Base-by-base conservation (phyloP, 2,797 vertebrate species). In the Pangasius macronema region DNA sequence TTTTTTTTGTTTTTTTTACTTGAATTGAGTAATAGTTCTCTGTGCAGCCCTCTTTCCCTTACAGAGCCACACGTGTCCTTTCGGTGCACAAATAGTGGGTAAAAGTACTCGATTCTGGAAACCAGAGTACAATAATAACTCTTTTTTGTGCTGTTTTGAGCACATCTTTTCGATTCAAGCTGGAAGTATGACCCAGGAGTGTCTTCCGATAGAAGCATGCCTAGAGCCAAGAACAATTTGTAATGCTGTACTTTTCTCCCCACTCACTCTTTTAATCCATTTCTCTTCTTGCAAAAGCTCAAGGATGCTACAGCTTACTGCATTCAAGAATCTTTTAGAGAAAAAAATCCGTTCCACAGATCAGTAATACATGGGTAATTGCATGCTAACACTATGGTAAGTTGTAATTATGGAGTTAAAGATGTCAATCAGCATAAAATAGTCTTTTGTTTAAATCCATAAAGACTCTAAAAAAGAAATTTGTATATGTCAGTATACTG, bases 191-290 rank as follows among this genome's bases (percentile, higher is more conserved):
- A 61, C 57, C 36, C 79, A 81, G 5, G 55, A 61, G 57, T 61
- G 22, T 61, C 57, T 42, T 81, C 57, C 61, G 57, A 81, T 9
- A 46, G 22, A 81, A 61, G 42, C 24, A 42, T 16, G 57, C 33
- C 36, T 61, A 42, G 36, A 81, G 79, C 36, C 79, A n/a, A 42
- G 36, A 81, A 81, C 79, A 61, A 42, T 81, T 81, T n/a, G 36
- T 81, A 61, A 55, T 55, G n/a, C 18, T 33, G 8, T 55, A 20
- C 76, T 55, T 55, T 55, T 36, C n/a, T 33, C 18, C 16, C 55
- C 51, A 79, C 18, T 70, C 16, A 70, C 67, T n/a, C 1, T 33
- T 55, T 22, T 33, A 33, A 42, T 42, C 20, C 57, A 61, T 42
- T 24, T 81, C 55, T 61, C 2, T 42, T 42, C 57, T 61, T 42